phyloP scores from a whole-genome alignment of 2,113 vertebrate species.

The Andinoacara biseriatus region DNA sequence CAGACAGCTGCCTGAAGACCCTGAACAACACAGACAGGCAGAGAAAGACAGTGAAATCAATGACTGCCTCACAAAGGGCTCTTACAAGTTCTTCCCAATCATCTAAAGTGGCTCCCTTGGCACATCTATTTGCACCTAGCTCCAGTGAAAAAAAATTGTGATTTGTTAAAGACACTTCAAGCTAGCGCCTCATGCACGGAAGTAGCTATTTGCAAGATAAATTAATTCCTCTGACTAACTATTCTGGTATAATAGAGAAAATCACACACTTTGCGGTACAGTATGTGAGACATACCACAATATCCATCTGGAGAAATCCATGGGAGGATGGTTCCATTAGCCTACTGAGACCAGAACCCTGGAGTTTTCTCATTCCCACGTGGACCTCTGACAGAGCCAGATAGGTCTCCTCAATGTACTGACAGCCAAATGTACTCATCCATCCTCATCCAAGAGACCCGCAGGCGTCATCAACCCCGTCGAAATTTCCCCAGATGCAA shows the following conservation, averaged over 20 bases:
- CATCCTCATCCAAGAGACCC: slow-evolving; percentile 73
- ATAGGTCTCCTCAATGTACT: slow-evolving; percentile 69
- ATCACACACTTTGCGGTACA: not conserved
- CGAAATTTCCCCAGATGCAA: slow-evolving; percentile 68
- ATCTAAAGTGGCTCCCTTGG: slow-evolving; percentile 62
- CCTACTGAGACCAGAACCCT: slow-evolving; percentile 56
- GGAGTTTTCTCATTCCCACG: slow-evolving; percentile 51
- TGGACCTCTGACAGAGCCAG: slow-evolving; percentile 65
- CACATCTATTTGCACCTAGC: slow-evolving; percentile 32
- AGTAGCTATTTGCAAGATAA: slow-evolving; percentile 26
- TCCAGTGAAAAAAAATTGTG: slow-evolving; percentile 18
- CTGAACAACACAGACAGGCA: slow-evolving; percentile 59
- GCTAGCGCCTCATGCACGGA: slow-evolving; percentile 4
- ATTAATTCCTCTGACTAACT: slow-evolving; percentile 6
- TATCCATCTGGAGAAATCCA: slow-evolving; percentile 35
- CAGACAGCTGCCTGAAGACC: slow-evolving; percentile 63
- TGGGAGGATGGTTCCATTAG: slow-evolving; percentile 41
- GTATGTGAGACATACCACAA: slow-evolving; percentile 16
- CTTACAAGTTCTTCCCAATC: slow-evolving; percentile 60
- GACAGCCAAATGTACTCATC: slow-evolving; percentile 80
- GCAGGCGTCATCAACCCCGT: slow-evolving; percentile 65
- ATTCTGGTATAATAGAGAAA: slow-evolving; percentile 11
- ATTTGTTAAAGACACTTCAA: slow-evolving; percentile 44
- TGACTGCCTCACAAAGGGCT: slow-evolving; percentile 58
- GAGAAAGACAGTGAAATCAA: slow-evolving; percentile 75